Base-by-base conservation (phyloP, 2,797 vertebrate genomes). In the Nasua narica region DNA sequence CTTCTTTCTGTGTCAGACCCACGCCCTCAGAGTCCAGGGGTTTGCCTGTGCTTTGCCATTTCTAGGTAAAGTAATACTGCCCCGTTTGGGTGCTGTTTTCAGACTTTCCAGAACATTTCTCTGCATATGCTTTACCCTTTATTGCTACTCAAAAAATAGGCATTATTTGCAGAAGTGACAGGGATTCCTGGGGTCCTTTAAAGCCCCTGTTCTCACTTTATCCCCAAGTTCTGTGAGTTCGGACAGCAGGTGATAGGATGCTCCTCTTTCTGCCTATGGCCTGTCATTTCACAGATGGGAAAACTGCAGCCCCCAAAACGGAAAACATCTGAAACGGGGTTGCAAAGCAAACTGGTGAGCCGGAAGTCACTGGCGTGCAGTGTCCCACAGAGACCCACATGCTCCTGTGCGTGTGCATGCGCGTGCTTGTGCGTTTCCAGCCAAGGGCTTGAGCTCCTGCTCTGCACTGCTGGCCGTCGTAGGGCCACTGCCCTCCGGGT, bases 131-230 rank as follows among this genome's bases (percentile, higher is more conserved):
- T 77, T 93, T 37, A 52, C 10, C 27, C 43, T 91, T 89, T 52
- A 46, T 72, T 19, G 87, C 52, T 65, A 56, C 40, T 74, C 54
- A 58, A 93, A 43, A 91, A 37, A 25, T 37, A 67, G 0, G 35
- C 43, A 46, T 65, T 27, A 65, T 15, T 84, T 89, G 86, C 40
- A 90, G 74, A 94, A 96, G 50, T 65, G 60, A 23, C 54, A 54
- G 25, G 56, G 52, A 60, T 87, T 88, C 67, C 67, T 50, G 82
- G 40, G 58, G 43, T 62, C 40, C 84, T 77, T 89, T 79, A 35
- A 86, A 85, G 43, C 19, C 70, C 67, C 7, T 3, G 5, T 29
- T 69, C 50, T 87, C 19, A 10, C 54, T 78, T 82, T 25, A 54
- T 83, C 70, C 50, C 76, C 35, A 65, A 90, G 70, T 62, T 46